Percentiles rank a stretch among this genome's conserved stretches.
Evolutionary conservation across 1,140 invertebrate genomes (phyloP).

Genomic region (Philaenus spumarius): DNA sequence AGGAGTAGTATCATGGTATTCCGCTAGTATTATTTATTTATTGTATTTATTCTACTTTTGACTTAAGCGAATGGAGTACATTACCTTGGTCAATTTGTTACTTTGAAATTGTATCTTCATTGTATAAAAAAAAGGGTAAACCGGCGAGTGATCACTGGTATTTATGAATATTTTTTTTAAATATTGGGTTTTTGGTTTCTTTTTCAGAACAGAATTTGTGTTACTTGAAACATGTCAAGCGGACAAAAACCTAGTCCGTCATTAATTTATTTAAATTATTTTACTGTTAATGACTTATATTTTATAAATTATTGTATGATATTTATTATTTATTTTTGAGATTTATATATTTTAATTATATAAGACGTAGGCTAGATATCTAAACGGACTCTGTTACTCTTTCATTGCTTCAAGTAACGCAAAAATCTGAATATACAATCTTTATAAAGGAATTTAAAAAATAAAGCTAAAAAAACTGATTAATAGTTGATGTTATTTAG

Average conservation of each 20-base stretch:
- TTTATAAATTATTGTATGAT: background rate
- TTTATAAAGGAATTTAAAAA: constrained; percentile 15
- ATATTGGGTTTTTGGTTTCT: background rate
- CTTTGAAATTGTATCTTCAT: constrained; percentile 11
- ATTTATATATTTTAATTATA: background rate
- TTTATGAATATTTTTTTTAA: constrained; percentile 1
- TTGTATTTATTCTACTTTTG: background rate
- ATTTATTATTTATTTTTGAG: background rate
- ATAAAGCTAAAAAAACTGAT: constrained; percentile 11
- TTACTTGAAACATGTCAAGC: constrained; percentile 7
- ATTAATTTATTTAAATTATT: background rate
- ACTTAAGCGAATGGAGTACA: background rate
- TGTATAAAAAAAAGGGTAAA: constrained; percentile 3
- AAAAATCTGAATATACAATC: constrained; percentile 12
- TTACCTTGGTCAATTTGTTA: constrained; percentile 6
- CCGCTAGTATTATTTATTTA: background rate
- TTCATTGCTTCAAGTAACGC: constrained; percentile 6
- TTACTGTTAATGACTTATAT: background rate
- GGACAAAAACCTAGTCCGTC: background rate
- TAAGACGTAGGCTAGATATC: background rate
- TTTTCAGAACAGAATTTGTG: constrained; percentile 5
- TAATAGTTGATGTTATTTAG: too few relatives aligned
- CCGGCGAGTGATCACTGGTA: background rate
- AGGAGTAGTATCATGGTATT: constrained; percentile 1
- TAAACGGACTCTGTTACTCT: background rate